These are phyloP conservation scores for Ameiurus melas DNA, from an alignment of 2,113 vertebrate genomes.

Conservation along the genomic window DNA sequence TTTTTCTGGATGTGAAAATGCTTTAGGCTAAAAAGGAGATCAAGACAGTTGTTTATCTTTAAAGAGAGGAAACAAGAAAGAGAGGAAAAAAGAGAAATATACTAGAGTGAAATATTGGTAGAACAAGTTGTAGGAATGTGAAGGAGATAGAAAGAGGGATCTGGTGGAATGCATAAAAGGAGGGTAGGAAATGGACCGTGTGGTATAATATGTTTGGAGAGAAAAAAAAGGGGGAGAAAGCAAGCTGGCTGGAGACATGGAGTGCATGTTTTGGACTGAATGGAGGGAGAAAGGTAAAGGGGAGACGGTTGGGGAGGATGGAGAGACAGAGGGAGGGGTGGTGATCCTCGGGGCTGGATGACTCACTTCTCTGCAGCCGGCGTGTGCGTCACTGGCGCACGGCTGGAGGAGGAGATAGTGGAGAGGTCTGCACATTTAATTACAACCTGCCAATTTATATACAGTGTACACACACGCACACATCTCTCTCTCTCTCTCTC, in stretches of 20 bases:
- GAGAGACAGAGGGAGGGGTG: constrained; percentile 77
- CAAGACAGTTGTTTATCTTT: constrained; percentile 44
- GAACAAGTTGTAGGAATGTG: constrained; percentile 28
- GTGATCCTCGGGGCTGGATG: constrained; percentile 80
- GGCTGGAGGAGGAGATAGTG: constrained; percentile 84
- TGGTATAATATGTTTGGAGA: constrained; percentile 37
- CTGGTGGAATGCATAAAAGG: constrained; percentile 26
- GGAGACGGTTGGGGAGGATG: constrained; percentile 63
- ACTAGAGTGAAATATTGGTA: constrained; percentile 12
- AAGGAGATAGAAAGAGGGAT: constrained; percentile 17
- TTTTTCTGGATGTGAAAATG: constrained; percentile 17
- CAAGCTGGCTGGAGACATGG: constrained; percentile 26
- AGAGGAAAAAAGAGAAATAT: constrained; percentile 3
- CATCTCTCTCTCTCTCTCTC: constrained; percentile 36
- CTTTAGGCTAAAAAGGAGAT: constrained; percentile 42
- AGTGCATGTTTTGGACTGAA: constrained; percentile 15
- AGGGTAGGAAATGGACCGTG: constrained; percentile 27
- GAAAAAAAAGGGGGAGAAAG: constrained; percentile 18
- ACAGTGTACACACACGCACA: constrained; percentile 75
- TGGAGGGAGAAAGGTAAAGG: constrained; percentile 53
- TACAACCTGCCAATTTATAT: constrained; percentile 82
- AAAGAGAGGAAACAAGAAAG: constrained; percentile 47
- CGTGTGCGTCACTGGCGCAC: constrained; percentile 80
- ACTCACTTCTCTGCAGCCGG: constrained; percentile 80
- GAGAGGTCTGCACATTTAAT: constrained; percentile 84